A percentile compares a stretch with the other conserved stretches of the same genome.
Evolutionary conservation across 1,140 invertebrate genomes (phyloP).

Genomic region (Trinorchestia longiramus): DNA sequence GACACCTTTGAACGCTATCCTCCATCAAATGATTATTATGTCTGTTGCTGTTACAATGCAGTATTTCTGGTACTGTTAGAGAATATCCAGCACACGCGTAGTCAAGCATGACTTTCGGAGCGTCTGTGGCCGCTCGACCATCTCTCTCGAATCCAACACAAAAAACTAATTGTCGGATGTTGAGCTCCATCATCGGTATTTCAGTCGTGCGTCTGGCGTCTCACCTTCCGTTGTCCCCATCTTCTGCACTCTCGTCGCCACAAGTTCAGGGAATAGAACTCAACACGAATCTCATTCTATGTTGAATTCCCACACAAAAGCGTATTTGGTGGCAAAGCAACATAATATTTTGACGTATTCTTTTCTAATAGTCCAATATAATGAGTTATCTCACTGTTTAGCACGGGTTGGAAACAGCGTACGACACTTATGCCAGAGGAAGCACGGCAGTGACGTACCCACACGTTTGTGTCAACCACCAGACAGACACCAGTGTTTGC

Average conservation of each 20-base stretch:
- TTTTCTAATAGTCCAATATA: background rate
- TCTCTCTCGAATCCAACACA: constrained; percentile 32
- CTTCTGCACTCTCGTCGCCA: background rate
- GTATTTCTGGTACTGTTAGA: background rate
- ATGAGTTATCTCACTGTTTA: background rate
- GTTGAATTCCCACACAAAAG: background rate
- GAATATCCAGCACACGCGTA: background rate
- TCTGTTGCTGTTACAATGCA: background rate
- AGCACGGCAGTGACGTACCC: constrained; percentile 48
- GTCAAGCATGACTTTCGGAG: background rate
- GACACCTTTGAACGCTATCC: background rate
- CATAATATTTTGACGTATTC: background rate
- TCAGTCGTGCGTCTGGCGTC: constrained; percentile 23
- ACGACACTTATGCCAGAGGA: constrained; percentile 15
- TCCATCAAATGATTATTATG: background rate
- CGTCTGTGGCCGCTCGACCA: constrained; percentile 29
- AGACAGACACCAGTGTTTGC: background rate
- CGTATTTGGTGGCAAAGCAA: background rate
- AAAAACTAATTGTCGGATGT: constrained; percentile 51
- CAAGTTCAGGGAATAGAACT: background rate
- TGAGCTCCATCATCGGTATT: constrained; percentile 6
- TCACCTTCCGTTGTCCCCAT: background rate
- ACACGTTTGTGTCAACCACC: constrained; percentile 13
- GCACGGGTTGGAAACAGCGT: background rate
- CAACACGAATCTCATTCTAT: background rate